Base-by-base conservation (phyloP, 2,888 invertebrate species). In the Diabrotica balteata region DNA sequence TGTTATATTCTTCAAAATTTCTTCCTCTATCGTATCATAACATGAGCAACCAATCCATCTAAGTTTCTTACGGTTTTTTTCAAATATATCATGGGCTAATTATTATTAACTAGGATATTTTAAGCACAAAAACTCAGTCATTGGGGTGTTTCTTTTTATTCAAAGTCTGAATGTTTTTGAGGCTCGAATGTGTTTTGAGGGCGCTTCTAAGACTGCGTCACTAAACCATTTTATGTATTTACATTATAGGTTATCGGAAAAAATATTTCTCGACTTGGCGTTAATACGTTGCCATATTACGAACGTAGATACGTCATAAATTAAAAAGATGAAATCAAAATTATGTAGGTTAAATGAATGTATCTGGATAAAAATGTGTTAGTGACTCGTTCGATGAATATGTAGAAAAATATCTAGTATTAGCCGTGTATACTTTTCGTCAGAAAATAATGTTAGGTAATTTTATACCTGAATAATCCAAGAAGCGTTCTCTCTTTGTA, bases 361-460 rank as follows among this genome's bases (percentile, higher is more conserved):
- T 32, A 32, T 32, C 32, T 32, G 32, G 32, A 32, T 9, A 54
- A 42, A 42, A 17, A 55, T 17, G 44, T n/a, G 7, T 55, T 55
- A 7, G 55, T 55, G n/a, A 55, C 43, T 55, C 42, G 11, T 44
- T 11, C 43, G 44, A 32, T 32, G 32, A 32, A 32, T 32, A 32
- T 43, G 43, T 59, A 58, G 47, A 50, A 44, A 42, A 47, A 63
- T 22, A 49, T 57, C 11, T 22, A 32, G 42, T 63, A 51, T 63
- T 51, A 58, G 63, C 58, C 57, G 51, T 51, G 45, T 63, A 49
- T 45, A 44, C 11, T 57, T 55, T 55, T 17, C 52, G 66, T 59
- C 68, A 58, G 63, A 59, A 57, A 67, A 70, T 72, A 47, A 53
- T 66, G 17, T 54, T 62, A 46, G 59, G 70, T 70, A 67, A 58